These are phyloP conservation scores for Porites australiensis DNA, from an alignment of 64 coral and sea anemone genomes.

Conservation along the genomic window DNA sequence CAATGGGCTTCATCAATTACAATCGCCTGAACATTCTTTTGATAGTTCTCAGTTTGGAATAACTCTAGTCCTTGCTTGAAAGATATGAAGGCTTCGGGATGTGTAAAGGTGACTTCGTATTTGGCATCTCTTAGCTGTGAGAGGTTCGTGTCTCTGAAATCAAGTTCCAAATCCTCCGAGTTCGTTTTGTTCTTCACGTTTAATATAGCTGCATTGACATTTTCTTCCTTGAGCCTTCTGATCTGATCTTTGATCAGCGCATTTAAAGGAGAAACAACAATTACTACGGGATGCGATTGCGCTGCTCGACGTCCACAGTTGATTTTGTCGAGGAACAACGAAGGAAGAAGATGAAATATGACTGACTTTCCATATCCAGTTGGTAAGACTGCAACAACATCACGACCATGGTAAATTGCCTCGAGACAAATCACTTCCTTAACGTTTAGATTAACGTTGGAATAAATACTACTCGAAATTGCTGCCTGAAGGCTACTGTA, in stretches of 20 bases:
- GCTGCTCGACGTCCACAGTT: too few species aligned
- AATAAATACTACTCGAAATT: too few species aligned
- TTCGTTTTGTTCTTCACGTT: not conserved
- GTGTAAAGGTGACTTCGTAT: not conserved
- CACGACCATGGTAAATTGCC: too few species aligned
- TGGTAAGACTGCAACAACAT: too few species aligned
- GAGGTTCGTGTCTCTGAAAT: not conserved
- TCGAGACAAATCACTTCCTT: too few species aligned
- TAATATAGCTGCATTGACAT: not conserved
- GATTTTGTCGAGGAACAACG: too few species aligned
- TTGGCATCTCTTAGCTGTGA: not conserved
- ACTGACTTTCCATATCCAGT: too few species aligned
- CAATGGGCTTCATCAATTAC: conserved; percentile 1
- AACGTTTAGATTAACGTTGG: too few species aligned
- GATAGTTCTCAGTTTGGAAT: not conserved
- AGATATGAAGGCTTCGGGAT: not conserved
- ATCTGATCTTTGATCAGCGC: conserved; percentile 33
- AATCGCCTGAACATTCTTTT: not conserved
- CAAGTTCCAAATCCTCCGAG: not conserved
- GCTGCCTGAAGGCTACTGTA: not conserved
- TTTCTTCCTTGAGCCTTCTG: not conserved
- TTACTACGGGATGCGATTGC: not conserved
- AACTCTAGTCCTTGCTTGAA: not conserved
- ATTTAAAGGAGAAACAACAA: conserved; percentile 26
- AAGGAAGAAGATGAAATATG: too few species aligned